These are phyloP conservation scores for Drosophila nigricruria DNA, from an alignment of 2,888 invertebrate genomes.

Conservation along the genomic window DNA sequence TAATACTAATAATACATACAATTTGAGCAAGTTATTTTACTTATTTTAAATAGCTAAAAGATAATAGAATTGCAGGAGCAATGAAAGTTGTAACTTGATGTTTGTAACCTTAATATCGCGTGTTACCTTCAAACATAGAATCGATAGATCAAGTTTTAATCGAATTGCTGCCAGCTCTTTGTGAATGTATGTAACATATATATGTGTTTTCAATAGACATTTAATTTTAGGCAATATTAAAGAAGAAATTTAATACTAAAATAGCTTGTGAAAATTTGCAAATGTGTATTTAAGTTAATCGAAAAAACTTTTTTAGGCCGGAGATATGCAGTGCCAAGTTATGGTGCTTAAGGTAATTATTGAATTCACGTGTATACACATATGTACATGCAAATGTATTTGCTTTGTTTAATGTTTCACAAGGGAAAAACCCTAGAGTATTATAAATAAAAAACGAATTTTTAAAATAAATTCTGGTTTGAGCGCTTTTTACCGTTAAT, in stretches of 20 bases:
- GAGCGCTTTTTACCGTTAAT: no score
- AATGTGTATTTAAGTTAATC: conserved; percentile 54
- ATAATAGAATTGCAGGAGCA: no score
- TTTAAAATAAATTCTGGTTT: no score
- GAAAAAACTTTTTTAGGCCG: conserved; percentile 20
- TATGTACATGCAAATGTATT: neutral
- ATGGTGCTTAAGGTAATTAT: conserved; percentile 49
- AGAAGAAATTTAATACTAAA: conserved; percentile 47
- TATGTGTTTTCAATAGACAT: conserved; percentile 61
- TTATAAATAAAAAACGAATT: no score
- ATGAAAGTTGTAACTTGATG: neutral
- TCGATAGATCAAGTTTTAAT: neutral
- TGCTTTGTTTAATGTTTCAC: no score
- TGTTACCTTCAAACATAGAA: neutral
- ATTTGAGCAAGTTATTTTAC: no score
- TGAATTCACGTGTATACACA: conserved; percentile 17
- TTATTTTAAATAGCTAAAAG: no score
- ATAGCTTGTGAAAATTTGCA: conserved; percentile 44
- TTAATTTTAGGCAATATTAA: conserved; percentile 54
- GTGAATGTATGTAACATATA: conserved; percentile 26
- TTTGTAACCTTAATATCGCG: neutral
- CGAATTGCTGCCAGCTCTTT: conserved; percentile 12
- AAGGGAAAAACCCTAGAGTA: no score
- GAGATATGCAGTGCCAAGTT: conserved; percentile 44
- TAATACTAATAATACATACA: no score